Percentiles rank a stretch among this genome's conserved stretches.
Conservation (phyloP, 2,113 vertebrate genomes). For the Larimichthys polyactis region DNA sequence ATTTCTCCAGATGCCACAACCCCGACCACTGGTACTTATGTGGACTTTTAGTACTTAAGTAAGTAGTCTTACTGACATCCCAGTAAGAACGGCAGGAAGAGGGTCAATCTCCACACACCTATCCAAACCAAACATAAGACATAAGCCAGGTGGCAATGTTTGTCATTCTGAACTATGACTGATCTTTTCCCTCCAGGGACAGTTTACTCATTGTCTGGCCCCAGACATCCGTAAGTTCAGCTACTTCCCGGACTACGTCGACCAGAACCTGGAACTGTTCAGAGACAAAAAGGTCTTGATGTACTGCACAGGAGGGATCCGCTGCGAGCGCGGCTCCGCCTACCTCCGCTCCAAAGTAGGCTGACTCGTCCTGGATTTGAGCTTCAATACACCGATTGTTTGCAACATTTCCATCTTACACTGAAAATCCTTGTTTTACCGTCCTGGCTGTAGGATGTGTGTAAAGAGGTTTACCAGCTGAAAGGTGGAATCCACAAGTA, state of each 20-base stretch:
- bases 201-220: constrained; percentile 92
- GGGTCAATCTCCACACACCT: neutral
- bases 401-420: neutral
- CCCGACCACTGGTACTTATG: neutral
- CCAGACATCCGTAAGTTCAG: constrained; percentile 99
- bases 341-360: constrained; percentile 94
- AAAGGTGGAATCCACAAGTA: constrained; percentile 98
- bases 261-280: constrained; percentile 94
- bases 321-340: constrained; percentile 95
- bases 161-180: too few species aligned
- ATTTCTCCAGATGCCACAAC: neutral
- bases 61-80: too few species aligned
- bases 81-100: neutral
- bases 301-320: constrained; percentile 98
- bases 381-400: neutral
- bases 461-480: constrained; percentile 95
- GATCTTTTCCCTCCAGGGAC: constrained; percentile 83
- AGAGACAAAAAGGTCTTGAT: constrained; percentile 93
- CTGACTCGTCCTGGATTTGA: neutral
- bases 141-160: neutral
- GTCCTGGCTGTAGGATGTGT: constrained; percentile 85
- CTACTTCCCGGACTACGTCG: constrained; percentile 96
- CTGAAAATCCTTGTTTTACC: too few species aligned
- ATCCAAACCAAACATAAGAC: neutral
- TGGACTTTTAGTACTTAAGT: neutral